A percentile compares a stretch with the other conserved stretches of the same genome.
phyloP scores from a whole-genome alignment of 2,113 vertebrate genomes.

The Orthonyx spaldingii region DNA sequence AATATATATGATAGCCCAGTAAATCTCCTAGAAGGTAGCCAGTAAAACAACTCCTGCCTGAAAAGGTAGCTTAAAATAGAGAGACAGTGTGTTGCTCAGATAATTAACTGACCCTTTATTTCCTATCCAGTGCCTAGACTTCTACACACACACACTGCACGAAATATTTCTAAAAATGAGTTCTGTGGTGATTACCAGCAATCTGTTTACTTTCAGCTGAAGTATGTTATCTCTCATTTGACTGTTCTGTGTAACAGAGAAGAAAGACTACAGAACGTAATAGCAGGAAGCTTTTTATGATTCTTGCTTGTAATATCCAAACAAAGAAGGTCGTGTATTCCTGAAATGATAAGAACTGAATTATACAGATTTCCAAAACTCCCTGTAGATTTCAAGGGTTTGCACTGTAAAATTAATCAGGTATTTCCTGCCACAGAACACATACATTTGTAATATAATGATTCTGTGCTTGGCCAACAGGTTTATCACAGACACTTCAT shows the following conservation, averaged over 20 bases:
- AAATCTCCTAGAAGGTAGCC: neutral
- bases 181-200: neutral
- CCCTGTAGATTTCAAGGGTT: neutral
- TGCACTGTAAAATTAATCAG: neutral
- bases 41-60: neutral
- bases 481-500: neutral
- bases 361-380: neutral
- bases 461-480: neutral
- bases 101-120: neutral
- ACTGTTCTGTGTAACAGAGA: neutral
- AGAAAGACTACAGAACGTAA: neutral
- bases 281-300: neutral
- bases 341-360: neutral
- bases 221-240: neutral
- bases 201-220: neutral
- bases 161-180: neutral
- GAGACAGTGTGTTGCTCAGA: neutral
- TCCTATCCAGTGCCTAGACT: neutral
- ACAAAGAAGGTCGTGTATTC: neutral
- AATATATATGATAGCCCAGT: rapidly evolving
- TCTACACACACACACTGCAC: neutral
- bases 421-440: neutral
- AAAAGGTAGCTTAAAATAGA: neutral
- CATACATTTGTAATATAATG: neutral
- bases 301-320: neutral